These are phyloP conservation scores for Calephelis perditalis DNA, from an alignment of 2,888 invertebrate species.

Conservation along the genomic window DNA sequence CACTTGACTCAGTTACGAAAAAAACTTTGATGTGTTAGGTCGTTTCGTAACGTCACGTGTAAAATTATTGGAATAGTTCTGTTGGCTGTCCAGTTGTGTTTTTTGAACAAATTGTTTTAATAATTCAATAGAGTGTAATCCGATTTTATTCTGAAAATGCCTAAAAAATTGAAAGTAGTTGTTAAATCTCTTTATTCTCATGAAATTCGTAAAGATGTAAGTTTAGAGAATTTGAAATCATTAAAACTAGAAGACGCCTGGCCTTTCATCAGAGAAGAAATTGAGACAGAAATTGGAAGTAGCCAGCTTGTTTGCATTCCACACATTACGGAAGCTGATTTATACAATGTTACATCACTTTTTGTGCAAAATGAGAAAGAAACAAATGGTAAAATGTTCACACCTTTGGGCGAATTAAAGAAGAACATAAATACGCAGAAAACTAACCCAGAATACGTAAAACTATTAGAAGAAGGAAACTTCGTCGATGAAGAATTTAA, in stretches of 20 bases:
- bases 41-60: no score
- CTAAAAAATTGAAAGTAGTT: slow-evolving; percentile 71
- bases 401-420: slow-evolving; percentile 61
- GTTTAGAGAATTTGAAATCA: slow-evolving; percentile 62
- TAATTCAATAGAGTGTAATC: slow-evolving; percentile 15
- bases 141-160: slow-evolving; percentile 48
- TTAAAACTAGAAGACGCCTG: slow-evolving; percentile 71
- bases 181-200: slow-evolving; percentile 71
- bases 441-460: slow-evolving; percentile 56
- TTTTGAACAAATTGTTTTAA: background rate
- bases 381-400: slow-evolving; percentile 68
- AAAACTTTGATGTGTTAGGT: no score
- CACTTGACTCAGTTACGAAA: no score
- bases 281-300: slow-evolving; percentile 72
- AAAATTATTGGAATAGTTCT: background rate
- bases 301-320: slow-evolving; percentile 71
- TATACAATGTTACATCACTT: slow-evolving; percentile 68
- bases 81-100: slow-evolving; percentile 18
- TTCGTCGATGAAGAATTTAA: slow-evolving; percentile 61
- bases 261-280: slow-evolving; percentile 75
- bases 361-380: slow-evolving; percentile 68
- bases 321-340: slow-evolving; percentile 70
- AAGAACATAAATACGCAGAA: slow-evolving; percentile 62
- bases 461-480: slow-evolving; percentile 56
- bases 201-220: slow-evolving; percentile 74